phyloP scores from a whole-genome alignment of 2,797 vertebrate species.

The Danio tinwini region DNA sequence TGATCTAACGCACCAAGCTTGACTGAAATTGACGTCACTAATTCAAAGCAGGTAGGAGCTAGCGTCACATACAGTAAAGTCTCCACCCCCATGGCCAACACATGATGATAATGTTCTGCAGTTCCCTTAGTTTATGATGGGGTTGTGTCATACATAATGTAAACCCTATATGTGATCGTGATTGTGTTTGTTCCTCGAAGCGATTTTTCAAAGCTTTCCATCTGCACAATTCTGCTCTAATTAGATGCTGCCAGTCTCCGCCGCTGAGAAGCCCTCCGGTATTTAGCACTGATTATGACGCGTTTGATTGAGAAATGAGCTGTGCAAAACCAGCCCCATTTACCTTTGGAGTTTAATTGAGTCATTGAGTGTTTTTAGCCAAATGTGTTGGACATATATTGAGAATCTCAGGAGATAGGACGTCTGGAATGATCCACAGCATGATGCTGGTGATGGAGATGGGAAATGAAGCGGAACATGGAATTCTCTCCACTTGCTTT shows the following conservation, averaged over 20 bases:
- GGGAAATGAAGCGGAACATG: slow-evolving; percentile 25
- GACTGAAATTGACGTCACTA: slow-evolving; percentile 4
- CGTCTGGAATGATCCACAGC: slow-evolving; percentile 33
- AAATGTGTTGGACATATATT: slow-evolving; percentile 9
- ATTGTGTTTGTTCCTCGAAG: slow-evolving; percentile 7
- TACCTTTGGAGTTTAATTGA: slow-evolving; percentile 43
- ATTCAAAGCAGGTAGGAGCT: slow-evolving; percentile 7
- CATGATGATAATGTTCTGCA: not conserved
- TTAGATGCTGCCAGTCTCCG: not conserved
- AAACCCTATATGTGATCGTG: not conserved
- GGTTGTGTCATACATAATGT: not conserved
- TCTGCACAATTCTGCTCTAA: slow-evolving; percentile 19
- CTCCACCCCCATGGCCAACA: not conserved
- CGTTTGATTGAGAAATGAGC: slow-evolving; percentile 45
- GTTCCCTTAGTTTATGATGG: not conserved
- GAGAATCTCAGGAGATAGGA: slow-evolving; percentile 33
- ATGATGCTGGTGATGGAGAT: not conserved
- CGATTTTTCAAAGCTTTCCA: slow-evolving; percentile 20
- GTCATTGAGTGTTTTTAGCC: slow-evolving; percentile 29
- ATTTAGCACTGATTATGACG: slow-evolving; percentile 30
- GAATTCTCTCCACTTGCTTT: not conserved
- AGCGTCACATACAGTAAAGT: not conserved
- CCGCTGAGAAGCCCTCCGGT: slow-evolving; percentile 34
- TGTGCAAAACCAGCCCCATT: slow-evolving; percentile 30
- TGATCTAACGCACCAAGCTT: slow-evolving; percentile 16